Base-by-base conservation (phyloP, 2,888 invertebrate species). In the Morpho deidamia region DNA sequence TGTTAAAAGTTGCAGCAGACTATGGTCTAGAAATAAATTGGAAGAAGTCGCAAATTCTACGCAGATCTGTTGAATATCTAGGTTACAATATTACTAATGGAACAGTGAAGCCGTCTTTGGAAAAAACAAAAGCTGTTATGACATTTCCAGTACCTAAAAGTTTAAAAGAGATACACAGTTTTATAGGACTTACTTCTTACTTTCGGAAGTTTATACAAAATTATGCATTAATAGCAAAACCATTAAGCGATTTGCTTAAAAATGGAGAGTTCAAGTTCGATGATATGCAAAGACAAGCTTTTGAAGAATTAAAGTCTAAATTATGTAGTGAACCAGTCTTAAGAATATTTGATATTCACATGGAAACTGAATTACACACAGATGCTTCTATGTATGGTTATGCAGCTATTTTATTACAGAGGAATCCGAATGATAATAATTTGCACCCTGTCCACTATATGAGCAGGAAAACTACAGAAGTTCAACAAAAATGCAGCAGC, bases 41-140 rank as follows among this genome's bases (percentile, higher is more conserved):
- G 56, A 67, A 68, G 44, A 74, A 76, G 55, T 69, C 69, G 45
- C 60, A 70, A 32, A 67, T 76, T 55, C 34, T 75, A 9, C 54
- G 61, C 39, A 58, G 40, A 41, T 41, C 47, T 38, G 50, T 67
- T 9, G 60, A 65, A 49, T 69, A 59, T 60, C 68, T 46, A 62
- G 74, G 63, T 7, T 59, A 65, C 45, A 12, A 49, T 1, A 55
- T 66, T 7, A 9, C 40, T 7, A 41, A 56, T 33, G 61, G 63
- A 7, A 33, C 40, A 23, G 58, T 67, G 1, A 58, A 23, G 11
- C 67, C 66, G 14, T 44, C 59, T 7, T 11, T 54, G 14, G 62
- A 58, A 0, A 67, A 67, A 32, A 64, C 43, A 7, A 43, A 63
- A 7, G 64, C 62, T 1, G 63, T 65, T 1, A 12, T 34, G 7